phyloP scores from a whole-genome alignment of 1,140 invertebrate genomes.

The Orussus abietinus region DNA sequence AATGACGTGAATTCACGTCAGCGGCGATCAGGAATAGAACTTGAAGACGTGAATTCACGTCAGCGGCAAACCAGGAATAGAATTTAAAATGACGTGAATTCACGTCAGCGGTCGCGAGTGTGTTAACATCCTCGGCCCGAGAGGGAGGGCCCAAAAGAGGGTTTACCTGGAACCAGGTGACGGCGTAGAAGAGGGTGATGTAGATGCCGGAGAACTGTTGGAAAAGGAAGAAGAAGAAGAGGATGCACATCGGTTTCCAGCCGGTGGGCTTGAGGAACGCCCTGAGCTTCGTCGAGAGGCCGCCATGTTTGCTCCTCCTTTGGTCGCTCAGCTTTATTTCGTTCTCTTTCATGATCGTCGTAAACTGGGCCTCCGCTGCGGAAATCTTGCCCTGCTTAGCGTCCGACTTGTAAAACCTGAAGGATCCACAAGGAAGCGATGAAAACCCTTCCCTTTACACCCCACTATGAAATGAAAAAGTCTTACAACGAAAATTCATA shows the following conservation, averaged over 20 bases:
- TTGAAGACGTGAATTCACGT: no score
- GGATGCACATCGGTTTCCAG: conserved; percentile 59
- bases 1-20: no score
- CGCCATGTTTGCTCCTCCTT: conserved; percentile 35
- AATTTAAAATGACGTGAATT: no score
- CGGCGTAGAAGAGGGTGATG: conserved; percentile 67
- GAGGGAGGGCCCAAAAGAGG: no score
- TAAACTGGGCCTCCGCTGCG: conserved; percentile 37
- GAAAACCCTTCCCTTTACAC: no score
- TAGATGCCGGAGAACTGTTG: conserved; percentile 65
- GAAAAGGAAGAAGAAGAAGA: conserved; percentile 58
- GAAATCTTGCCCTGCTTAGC: conserved; percentile 23
- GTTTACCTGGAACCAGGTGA: conserved; percentile 60
- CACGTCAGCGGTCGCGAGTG: no score
- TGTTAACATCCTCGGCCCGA: no score
- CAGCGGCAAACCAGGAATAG: no score
- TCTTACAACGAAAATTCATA: no score
- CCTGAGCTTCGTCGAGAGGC: conserved; percentile 32
- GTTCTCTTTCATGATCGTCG: conserved; percentile 46
- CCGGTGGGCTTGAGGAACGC: conserved; percentile 55
- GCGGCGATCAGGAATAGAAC: no score
- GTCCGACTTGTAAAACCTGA: conserved; percentile 35
- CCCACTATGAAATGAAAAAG: no score
- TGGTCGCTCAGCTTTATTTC: conserved; percentile 43
- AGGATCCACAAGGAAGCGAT: conserved; percentile 14